A percentile compares a stretch with the other conserved stretches of the same genome.
Conservation (phyloP, 2,113 vertebrate genomes). For the Speoplatyrhinus poulsoni region DNA sequence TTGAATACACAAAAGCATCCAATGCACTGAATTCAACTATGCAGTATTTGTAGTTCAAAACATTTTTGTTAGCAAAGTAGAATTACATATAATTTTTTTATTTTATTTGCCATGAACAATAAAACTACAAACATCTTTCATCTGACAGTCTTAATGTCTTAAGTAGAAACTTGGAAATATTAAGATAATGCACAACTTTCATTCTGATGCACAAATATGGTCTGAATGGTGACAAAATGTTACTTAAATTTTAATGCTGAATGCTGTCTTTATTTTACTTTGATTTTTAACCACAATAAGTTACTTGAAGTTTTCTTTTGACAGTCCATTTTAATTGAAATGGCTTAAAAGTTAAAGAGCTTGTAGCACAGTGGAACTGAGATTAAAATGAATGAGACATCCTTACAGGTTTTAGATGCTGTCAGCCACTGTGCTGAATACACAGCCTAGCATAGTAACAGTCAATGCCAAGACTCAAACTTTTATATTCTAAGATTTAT, state of each 20-base stretch:
- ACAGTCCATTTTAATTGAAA: no score
- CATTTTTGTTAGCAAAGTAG: constrained; percentile 35
- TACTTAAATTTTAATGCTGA: constrained; percentile 49
- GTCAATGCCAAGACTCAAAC: constrained; percentile 50
- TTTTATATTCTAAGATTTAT: constrained; percentile 61
- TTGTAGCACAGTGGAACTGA: constrained; percentile 43
- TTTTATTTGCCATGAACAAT: constrained; percentile 40
- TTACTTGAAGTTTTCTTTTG: constrained; percentile 51
- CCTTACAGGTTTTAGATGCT: constrained; percentile 16
- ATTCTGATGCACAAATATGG: constrained; percentile 55
- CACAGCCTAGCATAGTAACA: constrained; percentile 35
- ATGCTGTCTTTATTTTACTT: constrained; percentile 40
- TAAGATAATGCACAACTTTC: constrained; percentile 54
- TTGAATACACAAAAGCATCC: constrained; percentile 41
- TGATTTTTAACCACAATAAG: constrained; percentile 44
- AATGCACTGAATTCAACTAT: constrained; percentile 74
- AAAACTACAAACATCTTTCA: constrained; percentile 38
- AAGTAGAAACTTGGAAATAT: not conserved
- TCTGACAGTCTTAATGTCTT: constrained; percentile 9
- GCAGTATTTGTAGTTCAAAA: constrained; percentile 66
- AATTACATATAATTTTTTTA: constrained; percentile 21
- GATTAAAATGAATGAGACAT: not conserved
- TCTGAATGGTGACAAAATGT: constrained; percentile 51
- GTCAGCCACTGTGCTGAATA: constrained; percentile 21
- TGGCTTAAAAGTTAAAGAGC: not conserved